Percentiles rank a stretch among this genome's conserved stretches.
These are phyloP conservation scores for Cryptus armator DNA, from an alignment of 2,888 invertebrate genomes.

Conservation along the genomic window DNA sequence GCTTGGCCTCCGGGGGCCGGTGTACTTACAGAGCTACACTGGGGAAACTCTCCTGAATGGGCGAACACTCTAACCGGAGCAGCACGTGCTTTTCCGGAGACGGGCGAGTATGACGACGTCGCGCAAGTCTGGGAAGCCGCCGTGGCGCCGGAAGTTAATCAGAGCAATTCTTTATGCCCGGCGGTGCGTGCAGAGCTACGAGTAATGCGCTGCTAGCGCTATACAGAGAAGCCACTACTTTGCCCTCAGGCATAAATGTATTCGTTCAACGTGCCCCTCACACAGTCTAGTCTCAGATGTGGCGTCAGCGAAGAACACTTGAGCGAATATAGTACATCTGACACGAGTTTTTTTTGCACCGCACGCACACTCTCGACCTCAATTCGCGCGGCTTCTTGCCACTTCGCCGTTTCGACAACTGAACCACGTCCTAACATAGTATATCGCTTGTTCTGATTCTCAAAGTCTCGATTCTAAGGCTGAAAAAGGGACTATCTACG, in stretches of 20 bases:
- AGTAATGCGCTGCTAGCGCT: conserved; percentile 68
- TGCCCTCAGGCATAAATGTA: conserved; percentile 45
- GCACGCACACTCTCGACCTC: conserved; percentile 1
- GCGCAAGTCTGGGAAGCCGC: conserved; percentile 42
- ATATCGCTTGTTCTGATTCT: neutral
- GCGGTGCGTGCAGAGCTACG: conserved; percentile 67
- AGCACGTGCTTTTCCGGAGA: conserved; percentile 19
- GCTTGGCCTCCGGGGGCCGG: conserved; percentile 49
- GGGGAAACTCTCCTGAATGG: conserved; percentile 48
- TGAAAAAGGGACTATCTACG: no score
- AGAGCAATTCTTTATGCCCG: conserved; percentile 75
- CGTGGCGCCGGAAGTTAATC: conserved; percentile 75
- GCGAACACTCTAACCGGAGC: conserved; percentile 46
- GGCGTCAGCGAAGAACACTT: neutral
- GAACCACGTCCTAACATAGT: neutral
- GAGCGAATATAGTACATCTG: neutral
- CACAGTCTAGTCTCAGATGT: neutral
- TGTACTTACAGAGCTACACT: conserved; percentile 16
- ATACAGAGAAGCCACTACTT: conserved; percentile 13
- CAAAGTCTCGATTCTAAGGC: neutral
- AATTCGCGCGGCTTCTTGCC: neutral
- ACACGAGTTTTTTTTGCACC: neutral
- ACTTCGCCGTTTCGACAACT: neutral
- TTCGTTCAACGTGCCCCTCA: conserved; percentile 22
- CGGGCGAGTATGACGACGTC: conserved; percentile 1